Evolutionary conservation across 2,888 invertebrate genomes (phyloP).

Genomic region (Ptilodon capucinus): DNA sequence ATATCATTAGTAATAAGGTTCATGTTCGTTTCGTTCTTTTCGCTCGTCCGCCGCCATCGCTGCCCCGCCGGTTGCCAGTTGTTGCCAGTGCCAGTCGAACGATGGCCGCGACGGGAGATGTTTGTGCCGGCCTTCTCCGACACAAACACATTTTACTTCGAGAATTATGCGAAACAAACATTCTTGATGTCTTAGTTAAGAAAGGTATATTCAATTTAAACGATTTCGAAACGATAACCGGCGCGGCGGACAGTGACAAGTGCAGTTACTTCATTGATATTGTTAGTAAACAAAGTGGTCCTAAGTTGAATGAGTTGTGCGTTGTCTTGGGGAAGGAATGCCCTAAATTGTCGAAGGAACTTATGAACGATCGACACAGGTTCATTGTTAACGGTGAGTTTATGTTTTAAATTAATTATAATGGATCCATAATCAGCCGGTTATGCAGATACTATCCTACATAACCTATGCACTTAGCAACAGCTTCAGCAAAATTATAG

Average conservation of each 20-base stretch:
- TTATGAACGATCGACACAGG: slow-evolving; percentile 82
- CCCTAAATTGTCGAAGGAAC: slow-evolving; percentile 84
- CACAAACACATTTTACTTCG: slow-evolving; percentile 84
- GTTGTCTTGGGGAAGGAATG: slow-evolving; percentile 84
- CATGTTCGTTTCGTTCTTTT: no score
- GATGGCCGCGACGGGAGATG: slow-evolving; percentile 80
- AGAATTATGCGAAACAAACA: slow-evolving; percentile 84
- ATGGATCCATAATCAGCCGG: no score
- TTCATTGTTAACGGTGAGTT: slow-evolving; percentile 72
- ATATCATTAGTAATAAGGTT: no score
- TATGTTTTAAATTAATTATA: background rate
- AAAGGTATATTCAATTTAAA: slow-evolving; percentile 84
- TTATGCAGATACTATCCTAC: no score
- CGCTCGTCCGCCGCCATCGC: slow-evolving; percentile 17
- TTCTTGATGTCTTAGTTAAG: slow-evolving; percentile 84
- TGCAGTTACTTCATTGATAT: slow-evolving; percentile 84
- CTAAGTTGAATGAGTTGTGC: slow-evolving; percentile 84
- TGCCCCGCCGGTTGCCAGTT: slow-evolving; percentile 16
- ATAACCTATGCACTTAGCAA: no score
- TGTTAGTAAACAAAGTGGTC: slow-evolving; percentile 84
- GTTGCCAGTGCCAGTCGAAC: slow-evolving; percentile 57
- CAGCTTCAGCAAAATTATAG: no score
- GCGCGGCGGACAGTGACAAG: slow-evolving; percentile 76
- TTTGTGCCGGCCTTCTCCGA: slow-evolving; percentile 83
- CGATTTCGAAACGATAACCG: slow-evolving; percentile 81